Percentiles rank a stretch among this genome's conserved stretches.
These are phyloP conservation scores for Drosophila pachea DNA, from an alignment of 1,140 invertebrate genomes.

Conservation along the genomic window DNA sequence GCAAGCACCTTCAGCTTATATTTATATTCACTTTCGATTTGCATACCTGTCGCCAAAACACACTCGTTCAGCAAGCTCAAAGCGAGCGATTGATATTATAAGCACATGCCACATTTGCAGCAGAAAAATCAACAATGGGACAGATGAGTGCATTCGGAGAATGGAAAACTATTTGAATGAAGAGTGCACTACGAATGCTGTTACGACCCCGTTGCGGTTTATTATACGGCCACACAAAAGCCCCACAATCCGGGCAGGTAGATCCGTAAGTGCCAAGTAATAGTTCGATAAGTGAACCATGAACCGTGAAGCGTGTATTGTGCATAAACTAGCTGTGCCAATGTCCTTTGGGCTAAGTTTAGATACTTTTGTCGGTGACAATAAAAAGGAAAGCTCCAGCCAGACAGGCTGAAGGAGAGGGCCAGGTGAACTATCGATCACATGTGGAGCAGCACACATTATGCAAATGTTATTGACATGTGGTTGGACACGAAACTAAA, in stretches of 20 bases:
- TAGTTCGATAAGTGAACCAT: constrained; percentile 27
- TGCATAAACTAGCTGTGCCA: constrained; percentile 23
- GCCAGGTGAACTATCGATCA: constrained; percentile 14
- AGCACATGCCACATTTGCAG: constrained; percentile 12
- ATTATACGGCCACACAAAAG: constrained; percentile 21
- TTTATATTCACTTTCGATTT: constrained; percentile 16
- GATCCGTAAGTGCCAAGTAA: constrained; percentile 27
- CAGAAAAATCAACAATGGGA: constrained; percentile 29
- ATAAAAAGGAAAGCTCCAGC: neutral
- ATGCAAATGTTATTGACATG: constrained; percentile 44
- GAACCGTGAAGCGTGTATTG: neutral
- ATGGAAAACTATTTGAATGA: neutral
- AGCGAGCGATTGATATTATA: constrained; percentile 16
- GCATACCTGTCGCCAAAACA: constrained; percentile 14
- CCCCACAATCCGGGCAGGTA: constrained; percentile 16
- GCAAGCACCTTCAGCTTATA: no score
- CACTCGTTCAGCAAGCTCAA: constrained; percentile 1
- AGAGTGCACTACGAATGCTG: constrained; percentile 10
- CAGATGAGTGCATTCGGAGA: constrained; percentile 10
- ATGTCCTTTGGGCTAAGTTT: constrained; percentile 25
- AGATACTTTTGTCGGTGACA: constrained; percentile 14
- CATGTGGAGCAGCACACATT: neutral
- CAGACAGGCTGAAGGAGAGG: neutral
- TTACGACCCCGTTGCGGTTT: constrained; percentile 23
- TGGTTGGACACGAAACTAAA: neutral